Evolutionary conservation across 2,797 vertebrate species (phyloP).

Genomic region (Ispidina picta): DNA sequence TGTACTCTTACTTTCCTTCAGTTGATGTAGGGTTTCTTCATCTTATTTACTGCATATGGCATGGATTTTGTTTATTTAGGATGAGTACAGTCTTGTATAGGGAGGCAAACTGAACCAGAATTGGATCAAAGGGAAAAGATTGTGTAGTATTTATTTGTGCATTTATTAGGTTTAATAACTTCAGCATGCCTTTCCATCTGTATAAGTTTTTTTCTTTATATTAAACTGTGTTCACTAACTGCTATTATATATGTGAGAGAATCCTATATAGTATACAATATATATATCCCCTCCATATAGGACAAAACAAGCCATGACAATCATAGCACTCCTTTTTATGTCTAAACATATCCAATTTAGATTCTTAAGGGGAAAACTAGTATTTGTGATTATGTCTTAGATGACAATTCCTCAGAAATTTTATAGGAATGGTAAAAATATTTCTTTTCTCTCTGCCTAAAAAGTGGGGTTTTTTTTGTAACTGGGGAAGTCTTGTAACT

Average conservation of each 20-base stretch:
- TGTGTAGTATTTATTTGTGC: not conserved
- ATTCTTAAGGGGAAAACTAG: not conserved
- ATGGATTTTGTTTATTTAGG: constrained; percentile 16
- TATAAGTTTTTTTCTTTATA: not conserved
- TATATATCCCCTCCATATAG: not conserved
- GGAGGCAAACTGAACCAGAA: not conserved
- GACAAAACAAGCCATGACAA: not conserved
- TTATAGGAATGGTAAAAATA: not conserved
- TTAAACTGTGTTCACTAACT: not conserved
- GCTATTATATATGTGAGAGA: not conserved
- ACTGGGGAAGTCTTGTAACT: not conserved
- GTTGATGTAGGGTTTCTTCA: not conserved
- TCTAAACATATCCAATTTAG: not conserved
- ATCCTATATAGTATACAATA: not conserved
- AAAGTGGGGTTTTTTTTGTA: not conserved
- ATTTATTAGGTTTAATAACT: not conserved
- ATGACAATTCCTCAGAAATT: not conserved
- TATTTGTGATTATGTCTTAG: not conserved
- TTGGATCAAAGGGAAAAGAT: not conserved
- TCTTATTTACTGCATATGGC: not conserved
- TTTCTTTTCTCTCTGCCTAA: not conserved
- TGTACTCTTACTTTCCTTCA: not conserved
- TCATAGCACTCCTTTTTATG: not conserved
- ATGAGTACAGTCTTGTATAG: not conserved
- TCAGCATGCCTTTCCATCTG: not conserved